Evolutionary conservation across 1,140 invertebrate species (phyloP).

Genomic region (Eriocheir sinensis): DNA sequence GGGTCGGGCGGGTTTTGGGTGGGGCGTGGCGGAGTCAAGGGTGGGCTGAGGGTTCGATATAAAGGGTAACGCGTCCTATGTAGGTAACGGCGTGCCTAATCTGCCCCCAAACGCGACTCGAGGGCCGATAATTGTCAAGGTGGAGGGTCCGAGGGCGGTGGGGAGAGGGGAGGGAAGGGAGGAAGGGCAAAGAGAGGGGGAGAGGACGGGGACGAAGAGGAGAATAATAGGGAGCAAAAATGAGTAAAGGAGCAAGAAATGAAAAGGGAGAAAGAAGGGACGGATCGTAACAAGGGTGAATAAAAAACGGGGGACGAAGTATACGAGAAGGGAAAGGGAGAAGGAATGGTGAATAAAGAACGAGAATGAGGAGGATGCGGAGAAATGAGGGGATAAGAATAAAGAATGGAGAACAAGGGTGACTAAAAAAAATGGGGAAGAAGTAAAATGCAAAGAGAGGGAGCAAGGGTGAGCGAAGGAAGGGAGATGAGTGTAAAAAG

Average conservation of each 20-base stretch:
- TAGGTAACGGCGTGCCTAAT: neutral
- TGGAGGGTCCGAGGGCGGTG: too few relatives aligned
- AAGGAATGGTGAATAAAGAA: too few relatives aligned
- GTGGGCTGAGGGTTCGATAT: too few relatives aligned
- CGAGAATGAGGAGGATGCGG: too few relatives aligned
- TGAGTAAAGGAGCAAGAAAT: neutral
- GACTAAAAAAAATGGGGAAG: too few relatives aligned
- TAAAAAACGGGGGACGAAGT: neutral
- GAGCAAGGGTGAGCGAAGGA: too few relatives aligned
- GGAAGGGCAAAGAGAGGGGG: neutral
- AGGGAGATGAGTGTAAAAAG: too few relatives aligned
- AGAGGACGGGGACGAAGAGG: neutral
- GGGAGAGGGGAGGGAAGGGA: neutral
- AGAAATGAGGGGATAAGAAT: too few relatives aligned
- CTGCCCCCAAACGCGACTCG: neutral
- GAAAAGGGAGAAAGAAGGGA: neutral
- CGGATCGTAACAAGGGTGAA: neutral
- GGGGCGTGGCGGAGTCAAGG: neutral
- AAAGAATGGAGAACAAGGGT: too few relatives aligned
- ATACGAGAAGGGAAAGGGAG: neutral
- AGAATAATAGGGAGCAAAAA: neutral
- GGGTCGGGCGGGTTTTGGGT: neutral
- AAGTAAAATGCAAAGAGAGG: neutral
- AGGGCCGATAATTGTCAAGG: neutral
- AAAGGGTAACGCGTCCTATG: neutral